Conservation (phyloP, 2,113 vertebrate species). For the Melanocharis versteri region DNA sequence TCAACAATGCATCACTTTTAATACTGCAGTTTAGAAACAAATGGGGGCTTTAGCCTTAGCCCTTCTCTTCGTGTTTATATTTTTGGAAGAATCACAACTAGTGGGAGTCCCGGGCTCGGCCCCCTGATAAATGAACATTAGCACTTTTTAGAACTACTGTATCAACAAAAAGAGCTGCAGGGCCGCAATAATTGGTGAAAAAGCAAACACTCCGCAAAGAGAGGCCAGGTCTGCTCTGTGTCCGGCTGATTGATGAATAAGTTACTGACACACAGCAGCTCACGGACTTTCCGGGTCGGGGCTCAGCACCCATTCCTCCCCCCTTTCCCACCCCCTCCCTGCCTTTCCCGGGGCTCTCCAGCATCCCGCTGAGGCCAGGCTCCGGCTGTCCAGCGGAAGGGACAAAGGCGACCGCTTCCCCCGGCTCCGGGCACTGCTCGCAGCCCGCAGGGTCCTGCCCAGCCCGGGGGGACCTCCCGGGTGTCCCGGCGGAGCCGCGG, state of each 20-base stretch:
- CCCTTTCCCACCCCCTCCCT: neutral
- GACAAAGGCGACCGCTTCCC: neutral
- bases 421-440: neutral
- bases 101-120: conserved; percentile 77
- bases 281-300: conserved; percentile 57
- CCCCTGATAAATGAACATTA: conserved; percentile 95
- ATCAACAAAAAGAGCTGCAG: conserved; percentile 85
- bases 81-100: conserved; percentile 90
- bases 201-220: conserved; percentile 86
- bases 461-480: neutral
- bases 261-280: conserved; percentile 64
- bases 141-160: conserved; percentile 89
- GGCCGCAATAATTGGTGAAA: conserved; percentile 90
- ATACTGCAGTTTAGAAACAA: conserved; percentile 87
- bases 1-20: conserved; percentile 84
- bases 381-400: neutral
- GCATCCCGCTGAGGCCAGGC: neutral
- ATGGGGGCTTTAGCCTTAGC: conserved; percentile 88
- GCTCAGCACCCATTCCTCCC: neutral
- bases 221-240: conserved; percentile 81
- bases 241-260: conserved; percentile 80
- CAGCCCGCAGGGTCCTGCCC: neutral
- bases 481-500: neutral
- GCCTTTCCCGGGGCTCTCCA: neutral
- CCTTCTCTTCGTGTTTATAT: conserved; percentile 90